phyloP scores from a whole-genome alignment of 1,140 invertebrate genomes.

The Drosophila dunni region DNA sequence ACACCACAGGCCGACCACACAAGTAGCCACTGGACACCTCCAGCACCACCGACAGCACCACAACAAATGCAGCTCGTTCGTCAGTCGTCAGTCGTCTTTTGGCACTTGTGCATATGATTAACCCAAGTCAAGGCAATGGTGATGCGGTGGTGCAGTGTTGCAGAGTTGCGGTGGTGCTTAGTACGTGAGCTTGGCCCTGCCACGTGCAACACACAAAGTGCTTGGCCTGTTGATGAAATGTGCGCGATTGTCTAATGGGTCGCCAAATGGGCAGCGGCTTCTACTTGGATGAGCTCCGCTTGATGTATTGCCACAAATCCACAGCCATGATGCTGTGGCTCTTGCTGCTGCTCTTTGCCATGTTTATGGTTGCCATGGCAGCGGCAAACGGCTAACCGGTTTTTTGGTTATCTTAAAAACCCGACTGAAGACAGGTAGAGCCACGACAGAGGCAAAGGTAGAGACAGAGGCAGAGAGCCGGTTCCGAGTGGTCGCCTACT shows the following conservation, averaged over 20 bases:
- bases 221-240: slow-evolving; percentile 49
- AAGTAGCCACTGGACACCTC: slow-evolving; percentile 25
- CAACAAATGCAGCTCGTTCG: slow-evolving; percentile 30
- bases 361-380: slow-evolving; percentile 73
- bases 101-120: slow-evolving; percentile 81
- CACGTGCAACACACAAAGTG: slow-evolving; percentile 60
- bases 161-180: slow-evolving; percentile 10
- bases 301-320: slow-evolving; percentile 63
- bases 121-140: slow-evolving; percentile 19
- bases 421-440: slow-evolving; percentile 60
- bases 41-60: slow-evolving; percentile 31
- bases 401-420: slow-evolving; percentile 63
- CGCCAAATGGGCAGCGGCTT: slow-evolving; percentile 61
- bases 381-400: slow-evolving; percentile 61
- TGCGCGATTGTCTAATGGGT: slow-evolving; percentile 79
- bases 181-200: slow-evolving; percentile 34
- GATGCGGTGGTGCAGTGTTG: background rate
- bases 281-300: slow-evolving; percentile 47
- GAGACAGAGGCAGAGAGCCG: slow-evolving; percentile 51
- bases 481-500: slow-evolving; percentile 52
- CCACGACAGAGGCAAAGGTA: slow-evolving; percentile 19
- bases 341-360: slow-evolving; percentile 39
- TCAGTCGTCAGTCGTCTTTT: slow-evolving; percentile 50
- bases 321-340: slow-evolving; percentile 14
- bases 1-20: slow-evolving; percentile 61